phyloP scores from a whole-genome alignment of 2,797 vertebrate genomes.

The Limnodromus scolopaceus region DNA sequence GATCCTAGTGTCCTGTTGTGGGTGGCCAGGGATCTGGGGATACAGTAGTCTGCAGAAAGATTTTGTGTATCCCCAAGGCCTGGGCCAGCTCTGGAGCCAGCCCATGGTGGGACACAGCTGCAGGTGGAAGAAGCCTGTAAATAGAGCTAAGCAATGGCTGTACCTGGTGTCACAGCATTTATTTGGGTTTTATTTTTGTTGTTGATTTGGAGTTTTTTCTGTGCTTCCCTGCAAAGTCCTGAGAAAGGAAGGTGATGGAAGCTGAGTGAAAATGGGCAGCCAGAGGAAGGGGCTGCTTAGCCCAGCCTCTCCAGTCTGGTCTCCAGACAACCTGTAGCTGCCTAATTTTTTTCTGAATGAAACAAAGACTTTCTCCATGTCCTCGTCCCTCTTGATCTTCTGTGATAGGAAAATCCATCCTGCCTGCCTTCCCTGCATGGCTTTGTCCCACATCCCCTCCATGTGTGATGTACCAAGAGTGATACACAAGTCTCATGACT shows the following conservation, averaged over 20 bases:
- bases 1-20: background rate
- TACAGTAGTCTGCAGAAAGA: background rate
- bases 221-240: background rate
- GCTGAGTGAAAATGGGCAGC: background rate
- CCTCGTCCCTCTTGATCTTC: background rate
- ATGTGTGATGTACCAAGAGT: fast-evolving
- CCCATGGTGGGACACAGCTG: background rate
- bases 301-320: background rate
- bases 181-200: background rate
- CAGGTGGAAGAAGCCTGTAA: background rate
- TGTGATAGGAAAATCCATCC: background rate
- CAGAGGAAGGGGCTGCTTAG: background rate
- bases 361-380: background rate
- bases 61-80: background rate
- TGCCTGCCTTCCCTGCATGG: background rate
- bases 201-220: background rate
- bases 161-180: background rate
- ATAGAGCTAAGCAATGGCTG: background rate
- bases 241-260: background rate
- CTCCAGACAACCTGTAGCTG: background rate
- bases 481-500: fast-evolving
- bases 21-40: background rate
- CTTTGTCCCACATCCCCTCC: background rate
- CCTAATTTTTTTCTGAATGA: background rate
- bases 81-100: background rate